Percentiles rank a stretch among this genome's conserved stretches.
Conservation (phyloP, 1,140 invertebrate genomes). For the Drosophila hydei region DNA sequence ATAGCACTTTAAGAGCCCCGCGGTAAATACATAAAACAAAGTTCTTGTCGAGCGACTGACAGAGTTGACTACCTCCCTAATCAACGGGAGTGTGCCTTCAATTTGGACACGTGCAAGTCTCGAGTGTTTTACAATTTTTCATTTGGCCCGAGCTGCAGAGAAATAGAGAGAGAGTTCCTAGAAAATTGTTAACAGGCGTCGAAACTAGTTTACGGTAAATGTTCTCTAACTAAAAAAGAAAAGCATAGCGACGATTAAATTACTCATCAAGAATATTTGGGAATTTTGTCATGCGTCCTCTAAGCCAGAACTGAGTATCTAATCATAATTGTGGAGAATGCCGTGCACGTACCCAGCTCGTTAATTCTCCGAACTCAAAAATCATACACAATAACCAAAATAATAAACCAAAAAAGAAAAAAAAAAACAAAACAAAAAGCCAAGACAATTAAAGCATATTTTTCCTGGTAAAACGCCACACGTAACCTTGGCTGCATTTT, state of each 20-base stretch:
- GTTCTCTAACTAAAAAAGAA: neutral
- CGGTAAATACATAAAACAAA: conserved; percentile 46
- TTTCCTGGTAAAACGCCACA: conserved; percentile 56
- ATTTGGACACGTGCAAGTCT: conserved; percentile 71
- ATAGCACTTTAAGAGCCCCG: conserved; percentile 71
- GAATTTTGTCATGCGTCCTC: conserved; percentile 47
- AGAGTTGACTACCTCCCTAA: conserved; percentile 5
- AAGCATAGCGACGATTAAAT: conserved; percentile 35
- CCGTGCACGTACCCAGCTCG: conserved; percentile 69
- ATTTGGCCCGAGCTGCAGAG: conserved; percentile 37
- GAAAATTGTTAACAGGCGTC: conserved; percentile 54
- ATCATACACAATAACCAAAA: conserved; percentile 52
- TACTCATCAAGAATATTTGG: conserved; percentile 18
- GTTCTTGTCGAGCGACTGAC: conserved; percentile 19
- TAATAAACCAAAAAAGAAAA: conserved; percentile 25
- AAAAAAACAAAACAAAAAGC: conserved; percentile 4
- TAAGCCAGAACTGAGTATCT: conserved; percentile 18
- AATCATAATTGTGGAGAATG: conserved; percentile 51
- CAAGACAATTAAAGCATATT: conserved; percentile 75
- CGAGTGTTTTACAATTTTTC: conserved; percentile 48
- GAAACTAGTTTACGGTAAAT: conserved; percentile 71
- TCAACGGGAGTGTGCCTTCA: conserved; percentile 64
- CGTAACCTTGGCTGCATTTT: conserved; percentile 80
- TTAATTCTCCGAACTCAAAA: conserved; percentile 76
- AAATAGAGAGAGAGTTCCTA: conserved; percentile 25